Conservation (phyloP, 2,888 invertebrate genomes). For the Phyllotreta striolata region DNA sequence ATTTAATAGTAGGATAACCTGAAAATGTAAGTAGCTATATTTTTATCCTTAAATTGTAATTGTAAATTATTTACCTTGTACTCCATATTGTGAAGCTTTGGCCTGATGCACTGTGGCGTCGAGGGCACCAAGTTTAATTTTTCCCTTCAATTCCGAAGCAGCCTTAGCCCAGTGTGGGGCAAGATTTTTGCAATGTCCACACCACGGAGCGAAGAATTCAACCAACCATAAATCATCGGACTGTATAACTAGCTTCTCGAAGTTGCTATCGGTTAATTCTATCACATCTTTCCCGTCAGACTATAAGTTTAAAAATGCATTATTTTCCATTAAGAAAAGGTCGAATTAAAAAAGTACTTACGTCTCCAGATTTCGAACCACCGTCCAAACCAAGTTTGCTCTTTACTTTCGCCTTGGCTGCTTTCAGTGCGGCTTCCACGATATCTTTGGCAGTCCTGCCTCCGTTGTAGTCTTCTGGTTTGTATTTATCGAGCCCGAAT, state of each 20-base stretch:
- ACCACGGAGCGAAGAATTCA: constrained; percentile 98
- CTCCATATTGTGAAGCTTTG: constrained; percentile 83
- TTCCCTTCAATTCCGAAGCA: constrained; percentile 93
- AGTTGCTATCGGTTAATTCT: constrained; percentile 95
- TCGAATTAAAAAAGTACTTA: not conserved
- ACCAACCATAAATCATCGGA: constrained; percentile 97
- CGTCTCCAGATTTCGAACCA: constrained; percentile 49
- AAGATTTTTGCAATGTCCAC: constrained; percentile 95
- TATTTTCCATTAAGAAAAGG: not conserved
- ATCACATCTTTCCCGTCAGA: constrained; percentile 73
- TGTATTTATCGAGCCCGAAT: constrained; percentile 84
- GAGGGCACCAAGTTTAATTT: constrained; percentile 93
- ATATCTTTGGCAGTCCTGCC: constrained; percentile 85
- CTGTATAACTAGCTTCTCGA: constrained; percentile 87
- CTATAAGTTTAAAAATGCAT: constrained; percentile 44
- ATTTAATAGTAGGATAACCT: constrained; percentile 97
- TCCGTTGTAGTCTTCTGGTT: constrained; percentile 86
- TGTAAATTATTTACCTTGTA: constrained; percentile 63
- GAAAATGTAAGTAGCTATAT: not conserved
- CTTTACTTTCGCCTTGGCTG: constrained; percentile 78
- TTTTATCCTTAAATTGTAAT: not conserved
- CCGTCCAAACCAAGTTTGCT: constrained; percentile 72
- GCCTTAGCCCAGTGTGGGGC: constrained; percentile 97
- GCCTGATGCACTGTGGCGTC: constrained; percentile 92
- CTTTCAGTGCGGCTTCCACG: constrained; percentile 84